Evolutionary conservation across 2,797 vertebrate species (phyloP).

Genomic region (Capromys pilorides): DNA sequence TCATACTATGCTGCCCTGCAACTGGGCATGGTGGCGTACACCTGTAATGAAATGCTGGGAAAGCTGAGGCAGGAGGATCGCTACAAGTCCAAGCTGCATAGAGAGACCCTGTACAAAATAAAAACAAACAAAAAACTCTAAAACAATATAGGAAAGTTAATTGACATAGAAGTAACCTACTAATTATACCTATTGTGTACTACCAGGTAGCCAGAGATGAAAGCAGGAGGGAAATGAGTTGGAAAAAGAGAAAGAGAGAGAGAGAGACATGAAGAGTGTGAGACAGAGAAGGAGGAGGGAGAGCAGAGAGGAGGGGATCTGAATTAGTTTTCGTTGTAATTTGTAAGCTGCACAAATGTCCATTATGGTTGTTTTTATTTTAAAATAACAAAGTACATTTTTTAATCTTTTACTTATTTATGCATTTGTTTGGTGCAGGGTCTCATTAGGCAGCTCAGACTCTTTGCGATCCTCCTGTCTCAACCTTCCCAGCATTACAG

Average conservation of each 20-base stretch:
- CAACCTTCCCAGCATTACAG: too few species aligned
- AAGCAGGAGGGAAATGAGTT: neutral
- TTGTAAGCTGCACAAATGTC: neutral
- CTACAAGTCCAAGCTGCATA: too few species aligned
- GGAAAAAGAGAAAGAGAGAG: neutral
- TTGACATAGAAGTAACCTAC: neutral
- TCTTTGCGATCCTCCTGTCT: too few species aligned
- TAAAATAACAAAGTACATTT: neutral
- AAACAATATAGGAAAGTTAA: neutral
- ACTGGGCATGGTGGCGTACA: too few species aligned
- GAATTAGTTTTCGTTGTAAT: neutral
- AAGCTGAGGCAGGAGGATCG: too few species aligned
- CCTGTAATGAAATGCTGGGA: too few species aligned
- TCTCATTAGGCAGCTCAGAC: too few species aligned
- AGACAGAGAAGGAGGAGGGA: neutral
- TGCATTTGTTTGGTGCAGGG: too few species aligned
- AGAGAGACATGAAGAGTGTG: too few species aligned
- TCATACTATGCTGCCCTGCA: too few species aligned
- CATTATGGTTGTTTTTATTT: constrained; percentile 4
- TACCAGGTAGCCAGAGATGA: neutral
- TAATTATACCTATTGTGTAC: neutral
- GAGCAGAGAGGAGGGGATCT: neutral
- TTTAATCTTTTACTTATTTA: too few species aligned
- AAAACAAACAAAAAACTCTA: neutral
- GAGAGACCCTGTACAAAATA: too few species aligned